Conservation (phyloP, 2,113 vertebrate genomes). For the Lophotis ruficrista region DNA sequence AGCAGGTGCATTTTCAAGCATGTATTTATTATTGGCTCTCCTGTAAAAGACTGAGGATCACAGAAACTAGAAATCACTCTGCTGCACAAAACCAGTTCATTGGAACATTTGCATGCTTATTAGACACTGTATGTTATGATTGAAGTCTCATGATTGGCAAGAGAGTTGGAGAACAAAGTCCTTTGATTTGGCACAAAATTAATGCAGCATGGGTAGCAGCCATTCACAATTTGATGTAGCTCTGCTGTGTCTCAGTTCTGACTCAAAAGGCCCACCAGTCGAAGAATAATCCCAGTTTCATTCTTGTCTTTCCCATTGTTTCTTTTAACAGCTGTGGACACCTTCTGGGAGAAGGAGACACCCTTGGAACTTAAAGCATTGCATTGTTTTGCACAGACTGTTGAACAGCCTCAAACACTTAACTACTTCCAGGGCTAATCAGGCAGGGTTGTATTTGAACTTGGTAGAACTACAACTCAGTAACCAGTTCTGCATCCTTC, state of each 20-base stretch:
- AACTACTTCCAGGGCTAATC: background rate
- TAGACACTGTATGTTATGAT: background rate
- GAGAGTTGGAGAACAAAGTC: background rate
- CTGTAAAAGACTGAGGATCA: background rate
- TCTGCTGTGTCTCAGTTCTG: background rate
- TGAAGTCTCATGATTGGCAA: background rate
- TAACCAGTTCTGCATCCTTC: background rate
- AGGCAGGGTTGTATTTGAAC: background rate
- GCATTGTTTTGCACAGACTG: background rate
- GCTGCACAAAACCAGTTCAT: background rate
- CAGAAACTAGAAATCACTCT: background rate
- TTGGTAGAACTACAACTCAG: background rate
- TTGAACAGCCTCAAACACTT: background rate
- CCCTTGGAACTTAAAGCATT: background rate
- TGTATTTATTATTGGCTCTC: accelerated
- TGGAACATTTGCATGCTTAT: background rate
- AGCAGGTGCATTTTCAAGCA: background rate
- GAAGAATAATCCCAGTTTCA: background rate
- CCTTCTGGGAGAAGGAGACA: background rate
- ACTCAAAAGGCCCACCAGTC: background rate
- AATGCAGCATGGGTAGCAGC: background rate
- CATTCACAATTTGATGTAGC: background rate
- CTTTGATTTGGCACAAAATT: background rate
- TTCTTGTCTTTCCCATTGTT: background rate
- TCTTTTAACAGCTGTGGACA: background rate